Percentiles rank a stretch among this genome's conserved stretches.
phyloP scores from a whole-genome alignment of 1,140 invertebrate species.

The Lutraria rhynchaena region DNA sequence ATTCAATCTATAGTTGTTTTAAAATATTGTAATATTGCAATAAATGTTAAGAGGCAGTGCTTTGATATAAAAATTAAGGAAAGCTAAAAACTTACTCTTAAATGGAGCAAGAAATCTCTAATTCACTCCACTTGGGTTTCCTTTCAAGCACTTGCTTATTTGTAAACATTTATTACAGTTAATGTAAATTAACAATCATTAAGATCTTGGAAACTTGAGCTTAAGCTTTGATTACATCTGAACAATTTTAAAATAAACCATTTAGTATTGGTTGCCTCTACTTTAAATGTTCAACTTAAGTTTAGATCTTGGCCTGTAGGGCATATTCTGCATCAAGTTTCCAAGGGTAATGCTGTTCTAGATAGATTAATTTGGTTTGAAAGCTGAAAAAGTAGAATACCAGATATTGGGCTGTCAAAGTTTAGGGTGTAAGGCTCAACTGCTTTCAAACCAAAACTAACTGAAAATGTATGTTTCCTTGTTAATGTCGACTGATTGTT shows the following conservation, averaged over 20 bases:
- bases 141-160: constrained; percentile 18
- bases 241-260: background rate
- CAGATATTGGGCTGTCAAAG: background rate
- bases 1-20: constrained; percentile 14
- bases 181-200: background rate
- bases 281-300: background rate
- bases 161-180: constrained; percentile 38
- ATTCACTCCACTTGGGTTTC: background rate
- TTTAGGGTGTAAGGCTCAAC: background rate
- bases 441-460: constrained; percentile 33
- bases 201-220: constrained; percentile 20
- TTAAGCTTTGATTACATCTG: background rate
- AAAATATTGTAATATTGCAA: constrained; percentile 7
- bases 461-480: background rate
- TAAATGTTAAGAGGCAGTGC: constrained; percentile 41
- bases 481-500: background rate
- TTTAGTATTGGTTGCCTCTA: background rate
- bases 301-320: background rate
- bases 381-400: background rate
- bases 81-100: background rate
- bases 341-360: background rate
- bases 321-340: constrained; percentile 16
- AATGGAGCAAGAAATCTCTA: background rate
- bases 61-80: background rate
- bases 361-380: constrained; percentile 30